phyloP scores from a whole-genome alignment of 2,888 invertebrate genomes.

The Habrosyne pyritoides region DNA sequence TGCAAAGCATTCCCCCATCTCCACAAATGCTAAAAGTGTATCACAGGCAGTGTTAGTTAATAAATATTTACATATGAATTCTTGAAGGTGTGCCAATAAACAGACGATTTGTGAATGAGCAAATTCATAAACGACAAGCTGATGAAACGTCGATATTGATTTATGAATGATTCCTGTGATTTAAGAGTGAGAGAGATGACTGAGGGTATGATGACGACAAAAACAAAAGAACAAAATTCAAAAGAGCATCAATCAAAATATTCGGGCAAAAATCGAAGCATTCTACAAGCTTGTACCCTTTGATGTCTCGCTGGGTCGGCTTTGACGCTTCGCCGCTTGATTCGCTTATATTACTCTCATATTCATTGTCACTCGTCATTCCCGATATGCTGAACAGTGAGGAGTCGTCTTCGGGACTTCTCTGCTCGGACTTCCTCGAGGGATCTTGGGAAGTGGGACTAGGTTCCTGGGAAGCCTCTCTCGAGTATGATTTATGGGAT shows the following conservation, averaged over 20 bases:
- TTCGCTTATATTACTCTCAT: slow-evolving; percentile 81
- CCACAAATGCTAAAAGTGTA: not conserved
- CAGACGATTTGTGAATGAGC: not conserved
- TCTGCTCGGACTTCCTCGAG: slow-evolving; percentile 77
- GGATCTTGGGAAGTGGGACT: slow-evolving; percentile 77
- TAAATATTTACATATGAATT: slow-evolving; percentile 2
- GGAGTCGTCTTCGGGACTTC: slow-evolving; percentile 82
- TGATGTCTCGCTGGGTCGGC: slow-evolving; percentile 74
- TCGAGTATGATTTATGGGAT: slow-evolving; percentile 61
- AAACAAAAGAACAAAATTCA: slow-evolving; percentile 46
- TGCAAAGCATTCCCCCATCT: slow-evolving; percentile 5
- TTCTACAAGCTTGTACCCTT: slow-evolving; percentile 81
- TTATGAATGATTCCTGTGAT: slow-evolving; percentile 18
- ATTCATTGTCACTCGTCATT: slow-evolving; percentile 84
- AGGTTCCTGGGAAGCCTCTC: slow-evolving; percentile 74
- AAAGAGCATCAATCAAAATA: slow-evolving; percentile 70
- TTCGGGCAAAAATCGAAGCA: slow-evolving; percentile 73
- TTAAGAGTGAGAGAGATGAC: slow-evolving; percentile 12
- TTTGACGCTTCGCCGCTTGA: slow-evolving; percentile 78
- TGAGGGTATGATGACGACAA: slow-evolving; percentile 30
- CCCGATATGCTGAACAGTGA: slow-evolving; percentile 83
- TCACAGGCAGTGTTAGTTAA: not conserved
- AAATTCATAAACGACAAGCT: slow-evolving; percentile 14
- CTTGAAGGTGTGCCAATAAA: not conserved
- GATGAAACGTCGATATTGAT: slow-evolving; percentile 15